A percentile compares a stretch with the other conserved stretches of the same genome.
Conservation (phyloP, 2,888 invertebrate species). For the Nomada fabriciana region DNA sequence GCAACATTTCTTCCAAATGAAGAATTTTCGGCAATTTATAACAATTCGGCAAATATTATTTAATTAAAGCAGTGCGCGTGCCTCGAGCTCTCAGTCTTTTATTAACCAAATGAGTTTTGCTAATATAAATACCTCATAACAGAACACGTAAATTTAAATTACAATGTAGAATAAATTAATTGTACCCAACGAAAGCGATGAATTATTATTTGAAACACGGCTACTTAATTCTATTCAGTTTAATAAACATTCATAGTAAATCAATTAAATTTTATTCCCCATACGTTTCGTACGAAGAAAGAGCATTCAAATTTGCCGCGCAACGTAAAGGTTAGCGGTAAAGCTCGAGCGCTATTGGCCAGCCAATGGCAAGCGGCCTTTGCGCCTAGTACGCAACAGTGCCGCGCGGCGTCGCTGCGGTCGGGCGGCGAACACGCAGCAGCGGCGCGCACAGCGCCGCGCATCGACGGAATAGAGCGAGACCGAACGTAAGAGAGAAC, state of each 20-base stretch:
- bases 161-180: too few relatives aligned
- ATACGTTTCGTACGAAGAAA: neutral
- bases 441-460: conserved; percentile 73
- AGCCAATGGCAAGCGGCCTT: conserved; percentile 32
- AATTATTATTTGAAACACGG: neutral
- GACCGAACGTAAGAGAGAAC: conserved; percentile 69
- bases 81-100: too few relatives aligned
- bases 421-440: conserved; percentile 46
- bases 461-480: conserved; percentile 71
- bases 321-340: neutral
- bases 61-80: too few relatives aligned
- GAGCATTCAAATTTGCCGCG: conserved; percentile 34
- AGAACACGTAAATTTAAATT: too few relatives aligned
- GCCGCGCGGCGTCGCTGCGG: conserved; percentile 20
- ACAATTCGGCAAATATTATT: too few relatives aligned
- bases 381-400: neutral
- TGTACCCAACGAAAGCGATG: too few relatives aligned
- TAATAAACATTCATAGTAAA: neutral
- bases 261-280: neutral
- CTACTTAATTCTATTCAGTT: neutral
- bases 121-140: too few relatives aligned
- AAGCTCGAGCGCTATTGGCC: conserved; percentile 31
- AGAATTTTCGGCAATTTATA: too few relatives aligned
- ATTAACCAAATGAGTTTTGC: too few relatives aligned
- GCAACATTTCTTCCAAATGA: too few relatives aligned